phyloP scores from a whole-genome alignment of 2,797 vertebrate genomes.

The Siniperca obscura region DNA sequence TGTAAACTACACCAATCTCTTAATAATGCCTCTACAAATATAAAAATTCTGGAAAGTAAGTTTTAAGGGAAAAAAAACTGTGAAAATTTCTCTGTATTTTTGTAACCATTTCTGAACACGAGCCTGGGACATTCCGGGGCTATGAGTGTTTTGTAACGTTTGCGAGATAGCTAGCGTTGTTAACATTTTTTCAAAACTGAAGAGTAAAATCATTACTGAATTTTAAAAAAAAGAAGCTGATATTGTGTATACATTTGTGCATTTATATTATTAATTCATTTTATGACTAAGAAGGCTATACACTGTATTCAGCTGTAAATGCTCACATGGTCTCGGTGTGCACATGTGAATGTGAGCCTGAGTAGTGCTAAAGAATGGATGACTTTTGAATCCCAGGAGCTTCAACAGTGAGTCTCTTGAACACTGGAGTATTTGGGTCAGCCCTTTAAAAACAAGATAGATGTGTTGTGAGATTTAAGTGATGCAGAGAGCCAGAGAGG shows the following conservation, averaged over 20 bases:
- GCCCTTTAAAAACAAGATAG: conserved; percentile 76
- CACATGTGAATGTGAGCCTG: conserved; percentile 18
- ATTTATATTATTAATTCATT: conserved; percentile 40
- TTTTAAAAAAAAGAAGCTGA: conserved; percentile 35
- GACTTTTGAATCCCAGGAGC: conserved; percentile 78
- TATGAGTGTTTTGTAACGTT: too few relatives aligned
- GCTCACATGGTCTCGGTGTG: conserved; percentile 16
- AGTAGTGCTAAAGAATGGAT: conserved; percentile 73
- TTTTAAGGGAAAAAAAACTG: neutral
- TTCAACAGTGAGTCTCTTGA: conserved; percentile 73
- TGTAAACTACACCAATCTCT: neutral
- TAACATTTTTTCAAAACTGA: neutral
- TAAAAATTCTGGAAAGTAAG: neutral
- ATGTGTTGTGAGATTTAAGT: conserved; percentile 74
- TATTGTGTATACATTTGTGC: conserved; percentile 31
- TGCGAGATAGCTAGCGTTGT: too few relatives aligned
- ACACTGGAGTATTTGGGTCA: conserved; percentile 83
- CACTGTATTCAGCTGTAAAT: conserved; percentile 29
- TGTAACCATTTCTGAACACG: too few relatives aligned
- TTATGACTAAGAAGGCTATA: conserved; percentile 14
- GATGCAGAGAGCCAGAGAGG: conserved; percentile 66
- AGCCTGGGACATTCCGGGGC: too few relatives aligned
- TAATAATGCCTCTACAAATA: neutral
- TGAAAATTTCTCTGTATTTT: neutral
- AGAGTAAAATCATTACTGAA: conserved; percentile 45